A percentile compares a stretch with the other conserved stretches of the same genome.
phyloP scores from a whole-genome alignment of 2,888 invertebrate species.

The Trichogramma evanescens region DNA sequence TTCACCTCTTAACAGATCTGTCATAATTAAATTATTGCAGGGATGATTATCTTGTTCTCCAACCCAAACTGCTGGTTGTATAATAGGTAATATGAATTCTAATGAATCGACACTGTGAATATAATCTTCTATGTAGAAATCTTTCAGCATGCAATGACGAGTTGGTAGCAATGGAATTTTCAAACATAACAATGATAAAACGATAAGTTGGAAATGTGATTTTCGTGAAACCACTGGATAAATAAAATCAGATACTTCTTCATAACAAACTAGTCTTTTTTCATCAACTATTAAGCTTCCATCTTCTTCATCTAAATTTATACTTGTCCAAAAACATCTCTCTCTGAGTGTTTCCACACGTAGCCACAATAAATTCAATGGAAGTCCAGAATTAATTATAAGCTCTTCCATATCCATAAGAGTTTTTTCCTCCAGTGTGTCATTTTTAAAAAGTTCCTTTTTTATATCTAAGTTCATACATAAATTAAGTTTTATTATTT shows the following conservation, averaged over 20 bases:
- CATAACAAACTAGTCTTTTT: slow-evolving; percentile 59
- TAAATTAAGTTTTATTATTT: slow-evolving; percentile 61
- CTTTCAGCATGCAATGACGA: slow-evolving; percentile 33
- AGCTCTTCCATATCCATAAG: slow-evolving; percentile 57
- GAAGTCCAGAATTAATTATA: slow-evolving; percentile 59
- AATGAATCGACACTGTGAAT: slow-evolving; percentile 38
- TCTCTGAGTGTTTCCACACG: slow-evolving; percentile 69
- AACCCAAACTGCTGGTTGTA: slow-evolving; percentile 30
- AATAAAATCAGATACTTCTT: slow-evolving; percentile 61
- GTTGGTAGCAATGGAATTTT: slow-evolving; percentile 57
- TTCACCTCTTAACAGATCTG: slow-evolving; percentile 38
- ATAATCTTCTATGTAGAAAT: slow-evolving; percentile 31
- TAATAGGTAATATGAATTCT: slow-evolving; percentile 37
- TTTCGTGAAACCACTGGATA: slow-evolving; percentile 58
- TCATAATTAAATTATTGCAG: slow-evolving; percentile 30
- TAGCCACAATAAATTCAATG: slow-evolving; percentile 67
- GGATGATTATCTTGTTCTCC: slow-evolving; percentile 33
- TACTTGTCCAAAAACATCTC: slow-evolving; percentile 63
- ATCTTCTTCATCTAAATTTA: slow-evolving; percentile 39
- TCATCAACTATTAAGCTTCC: slow-evolving; percentile 55
- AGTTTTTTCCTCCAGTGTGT: slow-evolving; percentile 48
- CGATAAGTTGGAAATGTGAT: slow-evolving; percentile 56
- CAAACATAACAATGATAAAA: slow-evolving; percentile 53
- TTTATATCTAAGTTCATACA: slow-evolving; percentile 55
- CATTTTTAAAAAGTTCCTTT: slow-evolving; percentile 30